Conservation (phyloP, 2,113 vertebrate genomes). For the Daboia siamensis region DNA sequence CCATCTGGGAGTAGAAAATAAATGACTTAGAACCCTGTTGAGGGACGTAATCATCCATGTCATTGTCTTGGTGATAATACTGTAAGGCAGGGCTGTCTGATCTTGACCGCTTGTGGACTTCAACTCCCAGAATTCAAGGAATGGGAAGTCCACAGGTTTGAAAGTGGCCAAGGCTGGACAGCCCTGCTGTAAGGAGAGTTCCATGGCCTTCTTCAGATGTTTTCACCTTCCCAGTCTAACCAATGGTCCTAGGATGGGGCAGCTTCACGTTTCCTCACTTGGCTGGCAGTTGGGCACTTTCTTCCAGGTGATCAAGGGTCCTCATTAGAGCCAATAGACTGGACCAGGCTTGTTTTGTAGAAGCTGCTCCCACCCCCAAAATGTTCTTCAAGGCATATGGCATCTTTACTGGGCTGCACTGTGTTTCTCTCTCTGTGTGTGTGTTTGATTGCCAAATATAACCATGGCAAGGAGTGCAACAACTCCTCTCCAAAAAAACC, state of each 20-base stretch:
- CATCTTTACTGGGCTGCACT: background rate
- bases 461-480: constrained; percentile 18
- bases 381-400: background rate
- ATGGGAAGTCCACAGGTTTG: no score
- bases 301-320: background rate
- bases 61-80: background rate
- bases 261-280: background rate
- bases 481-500: background rate
- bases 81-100: background rate
- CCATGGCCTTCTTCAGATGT: background rate
- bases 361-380: background rate
- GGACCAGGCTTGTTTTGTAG: background rate
- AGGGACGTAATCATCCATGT: background rate
- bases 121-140: no score
- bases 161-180: no score
- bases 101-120: background rate
- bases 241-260: background rate
- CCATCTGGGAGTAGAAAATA: background rate
- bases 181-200: background rate
- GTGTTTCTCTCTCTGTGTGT: no score
- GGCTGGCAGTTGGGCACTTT: background rate
- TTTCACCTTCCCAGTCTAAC: background rate
- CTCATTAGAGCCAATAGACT: background rate
- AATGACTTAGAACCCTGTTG: background rate
- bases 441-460: constrained; percentile 29